Percentiles rank a stretch among this genome's conserved stretches.
phyloP scores from a whole-genome alignment of 2,797 vertebrate genomes.

The Anguilla anguilla region DNA sequence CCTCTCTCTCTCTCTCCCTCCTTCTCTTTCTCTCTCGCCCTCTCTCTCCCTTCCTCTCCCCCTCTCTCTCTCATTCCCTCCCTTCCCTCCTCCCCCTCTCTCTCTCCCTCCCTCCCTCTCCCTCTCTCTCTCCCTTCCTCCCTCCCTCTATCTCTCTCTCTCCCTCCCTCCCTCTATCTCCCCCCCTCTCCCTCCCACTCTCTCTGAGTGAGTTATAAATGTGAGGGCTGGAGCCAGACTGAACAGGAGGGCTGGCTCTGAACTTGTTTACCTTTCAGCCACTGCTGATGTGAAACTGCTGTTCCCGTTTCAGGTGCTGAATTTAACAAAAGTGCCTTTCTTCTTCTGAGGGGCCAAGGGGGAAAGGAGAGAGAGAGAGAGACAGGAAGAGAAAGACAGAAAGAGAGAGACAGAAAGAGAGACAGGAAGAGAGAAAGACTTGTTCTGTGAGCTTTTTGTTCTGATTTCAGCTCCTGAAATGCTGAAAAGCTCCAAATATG shows the following conservation, averaged over 20 bases:
- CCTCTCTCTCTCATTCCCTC: too few relatives aligned
- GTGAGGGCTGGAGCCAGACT: background rate
- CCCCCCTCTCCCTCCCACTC: too few relatives aligned
- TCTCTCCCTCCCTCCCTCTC: too few relatives aligned
- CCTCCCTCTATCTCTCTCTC: too few relatives aligned
- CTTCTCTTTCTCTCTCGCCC: too few relatives aligned
- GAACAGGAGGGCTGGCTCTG: slow-evolving; percentile 15
- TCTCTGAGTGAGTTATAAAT: background rate
- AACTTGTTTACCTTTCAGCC: background rate
- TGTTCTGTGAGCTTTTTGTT: background rate
- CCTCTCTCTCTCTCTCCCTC: too few relatives aligned
- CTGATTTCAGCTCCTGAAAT: too few relatives aligned
- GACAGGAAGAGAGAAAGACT: background rate
- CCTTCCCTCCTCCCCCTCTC: too few relatives aligned
- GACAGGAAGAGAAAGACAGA: background rate
- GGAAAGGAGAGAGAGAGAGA: too few relatives aligned
- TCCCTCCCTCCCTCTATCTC: background rate
- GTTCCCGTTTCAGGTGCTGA: background rate
- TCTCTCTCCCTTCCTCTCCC: too few relatives aligned
- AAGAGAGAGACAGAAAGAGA: background rate
- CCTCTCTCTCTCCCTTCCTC: too few relatives aligned
- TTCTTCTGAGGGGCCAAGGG: background rate
- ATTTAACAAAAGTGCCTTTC: background rate
- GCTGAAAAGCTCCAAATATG: too few relatives aligned
- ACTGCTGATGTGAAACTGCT: background rate